Evolutionary conservation across 53 echinoderm and acorn worm species (phyloP).

Genomic region (Antedon mediterranea): DNA sequence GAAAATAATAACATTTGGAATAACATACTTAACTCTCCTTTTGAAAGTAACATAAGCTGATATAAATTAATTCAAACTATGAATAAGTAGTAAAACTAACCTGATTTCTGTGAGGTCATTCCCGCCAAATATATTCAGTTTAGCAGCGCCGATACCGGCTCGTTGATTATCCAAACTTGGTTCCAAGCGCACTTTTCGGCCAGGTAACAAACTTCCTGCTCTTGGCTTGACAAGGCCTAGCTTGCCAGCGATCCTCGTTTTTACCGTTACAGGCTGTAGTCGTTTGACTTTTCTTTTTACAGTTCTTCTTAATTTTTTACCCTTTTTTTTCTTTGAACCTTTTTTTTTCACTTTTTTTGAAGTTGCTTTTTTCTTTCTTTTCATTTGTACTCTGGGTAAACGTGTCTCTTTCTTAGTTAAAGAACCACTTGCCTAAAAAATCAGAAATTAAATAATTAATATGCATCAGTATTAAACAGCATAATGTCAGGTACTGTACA

Average conservation of each 20-base stretch:
- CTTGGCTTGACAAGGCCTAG: constrained; percentile 68
- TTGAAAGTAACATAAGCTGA: too few species aligned
- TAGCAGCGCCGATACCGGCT: constrained; percentile 52
- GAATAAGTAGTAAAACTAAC: constrained; percentile 4
- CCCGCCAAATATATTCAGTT: constrained; percentile 33
- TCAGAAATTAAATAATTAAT: not conserved
- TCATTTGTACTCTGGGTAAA: not conserved
- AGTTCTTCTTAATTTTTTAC: constrained; percentile 10
- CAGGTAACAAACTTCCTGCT: constrained; percentile 60
- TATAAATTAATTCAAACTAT: not conserved
- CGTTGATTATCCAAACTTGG: constrained; percentile 20
- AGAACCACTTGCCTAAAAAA: not conserved
- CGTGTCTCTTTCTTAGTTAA: not conserved
- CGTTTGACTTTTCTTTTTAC: not conserved
- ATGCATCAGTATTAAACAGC: too few species aligned
- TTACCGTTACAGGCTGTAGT: constrained; percentile 32
- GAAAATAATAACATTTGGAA: too few species aligned
- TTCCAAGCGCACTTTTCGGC: constrained; percentile 35
- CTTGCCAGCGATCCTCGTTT: constrained; percentile 58
- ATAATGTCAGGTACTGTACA: too few species aligned
- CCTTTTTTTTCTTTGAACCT: constrained; percentile 17
- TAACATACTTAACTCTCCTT: too few species aligned
- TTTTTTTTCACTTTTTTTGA: constrained; percentile 19
- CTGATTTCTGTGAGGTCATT: constrained; percentile 30
- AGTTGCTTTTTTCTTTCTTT: constrained; percentile 10